Evolutionary conservation across 92 coral and sea anemone genomes (phyloP), one percentile per base, ranked within the genome.

Genomic region (Epizoanthus scotinus): DNA sequence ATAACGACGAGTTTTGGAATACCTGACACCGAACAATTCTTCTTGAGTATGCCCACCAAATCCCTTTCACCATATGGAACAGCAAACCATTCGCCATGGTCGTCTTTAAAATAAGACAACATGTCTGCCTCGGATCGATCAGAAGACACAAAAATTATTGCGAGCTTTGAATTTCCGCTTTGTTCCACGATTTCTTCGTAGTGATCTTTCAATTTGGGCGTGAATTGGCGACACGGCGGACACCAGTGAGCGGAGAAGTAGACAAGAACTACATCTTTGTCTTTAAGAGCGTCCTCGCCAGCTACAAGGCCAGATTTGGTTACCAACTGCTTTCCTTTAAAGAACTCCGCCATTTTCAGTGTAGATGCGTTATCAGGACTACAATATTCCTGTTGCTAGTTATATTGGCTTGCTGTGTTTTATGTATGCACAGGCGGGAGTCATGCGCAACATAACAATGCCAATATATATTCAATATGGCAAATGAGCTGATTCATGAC

Each of bases 11-110:
- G 88, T 22, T 47, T 77, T 12, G 91, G 91, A 64, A 87, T 87
- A 22, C 91, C 91, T 3, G 64, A 24, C 18, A 87, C 87, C 0
- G 61, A 31, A 68, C 84, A 83, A 14, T 83, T 72, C 53, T 36
- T 55, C 84, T 83, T 84, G 82, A 87, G 79, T 19, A 10, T 47
- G 24, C 36, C 63, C 6, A 17, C 52, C 0, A 27, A 65, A n/a
- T 50, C 75, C 53, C 19, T 22, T 53, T 78, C 77, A 2, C 64
- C 70, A 70, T 68, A 79, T 52, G 73, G 87, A 20, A 73, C 71
- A 17, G 80, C 84, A 53, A 73, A 78, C 87, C 88, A 87, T 47
- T 87, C 87, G 3, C 91, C 91, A 18, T 87, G 91, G 42, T 78
- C 47, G 5, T 49, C 66, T 34, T 54, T 47, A 50, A 77, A 83